Evolutionary conservation across 2,113 vertebrate genomes (phyloP).

Genomic region (Chrysochloris asiatica): DNA sequence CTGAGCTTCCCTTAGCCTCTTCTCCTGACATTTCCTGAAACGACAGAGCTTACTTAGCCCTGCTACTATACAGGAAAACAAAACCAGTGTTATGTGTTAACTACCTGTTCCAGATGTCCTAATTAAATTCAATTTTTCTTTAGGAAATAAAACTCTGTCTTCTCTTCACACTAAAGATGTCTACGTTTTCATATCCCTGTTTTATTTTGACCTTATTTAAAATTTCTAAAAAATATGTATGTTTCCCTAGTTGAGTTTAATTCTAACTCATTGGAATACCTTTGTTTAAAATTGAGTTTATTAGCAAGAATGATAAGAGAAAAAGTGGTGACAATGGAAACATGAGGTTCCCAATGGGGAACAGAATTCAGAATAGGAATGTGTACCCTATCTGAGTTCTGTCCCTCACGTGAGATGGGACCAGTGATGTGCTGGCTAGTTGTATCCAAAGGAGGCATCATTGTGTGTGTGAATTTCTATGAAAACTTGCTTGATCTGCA

Average conservation of each 20-base stretch:
- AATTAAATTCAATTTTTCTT: neutral
- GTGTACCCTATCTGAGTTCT: too few species aligned
- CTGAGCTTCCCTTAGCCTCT: conserved; percentile 40
- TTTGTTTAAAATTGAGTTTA: neutral
- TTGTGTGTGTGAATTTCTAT: neutral
- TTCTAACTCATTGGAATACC: neutral
- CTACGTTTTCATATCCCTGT: neutral
- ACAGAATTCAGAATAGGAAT: too few species aligned
- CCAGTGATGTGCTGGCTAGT: too few species aligned
- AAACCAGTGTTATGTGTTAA: neutral
- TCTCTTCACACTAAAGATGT: neutral
- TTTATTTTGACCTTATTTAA: neutral
- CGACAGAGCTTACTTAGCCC: neutral
- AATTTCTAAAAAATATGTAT: neutral
- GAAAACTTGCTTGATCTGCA: neutral
- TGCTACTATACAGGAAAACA: neutral
- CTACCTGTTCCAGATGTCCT: neutral
- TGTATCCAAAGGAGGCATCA: neutral
- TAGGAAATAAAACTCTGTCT: neutral
- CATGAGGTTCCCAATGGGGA: neutral
- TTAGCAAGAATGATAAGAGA: neutral
- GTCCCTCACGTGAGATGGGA: too few species aligned
- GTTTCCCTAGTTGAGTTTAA: neutral
- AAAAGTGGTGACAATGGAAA: neutral
- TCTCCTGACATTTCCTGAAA: neutral